Conservation (phyloP, 2,797 vertebrate genomes). For the Eulemur rubriventer region DNA sequence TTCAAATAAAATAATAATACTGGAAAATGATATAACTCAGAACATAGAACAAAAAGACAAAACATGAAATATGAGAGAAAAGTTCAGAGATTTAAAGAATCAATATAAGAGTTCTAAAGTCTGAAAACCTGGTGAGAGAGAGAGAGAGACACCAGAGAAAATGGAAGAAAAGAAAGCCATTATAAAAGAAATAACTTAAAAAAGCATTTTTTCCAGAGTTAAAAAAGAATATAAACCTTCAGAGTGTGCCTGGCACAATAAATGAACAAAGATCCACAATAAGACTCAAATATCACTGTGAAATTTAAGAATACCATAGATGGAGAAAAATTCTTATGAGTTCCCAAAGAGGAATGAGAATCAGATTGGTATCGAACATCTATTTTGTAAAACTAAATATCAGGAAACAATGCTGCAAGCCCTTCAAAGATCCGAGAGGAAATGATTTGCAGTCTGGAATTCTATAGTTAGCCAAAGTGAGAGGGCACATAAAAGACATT, state of each 20-base stretch:
- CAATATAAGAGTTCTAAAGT: neutral
- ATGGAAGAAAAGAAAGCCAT: neutral
- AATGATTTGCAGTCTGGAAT: conserved; percentile 1
- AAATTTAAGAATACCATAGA: neutral
- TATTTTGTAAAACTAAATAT: neutral
- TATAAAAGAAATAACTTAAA: neutral
- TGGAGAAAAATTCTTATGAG: neutral
- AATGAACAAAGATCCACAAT: neutral
- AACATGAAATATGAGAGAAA: neutral
- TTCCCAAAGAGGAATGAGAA: neutral
- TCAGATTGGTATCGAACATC: neutral
- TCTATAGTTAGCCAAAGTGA: neutral
- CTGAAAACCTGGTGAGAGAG: neutral
- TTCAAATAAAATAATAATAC: neutral
- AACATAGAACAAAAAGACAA: neutral
- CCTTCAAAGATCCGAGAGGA: neutral
- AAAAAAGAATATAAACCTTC: neutral
- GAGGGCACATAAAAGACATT: neutral
- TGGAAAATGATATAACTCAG: neutral
- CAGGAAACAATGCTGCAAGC: neutral
- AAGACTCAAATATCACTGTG: neutral
- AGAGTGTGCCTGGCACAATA: neutral
- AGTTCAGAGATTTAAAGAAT: neutral
- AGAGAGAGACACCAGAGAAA: neutral
- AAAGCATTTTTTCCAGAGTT: neutral